Evolutionary conservation across 2,113 vertebrate genomes (phyloP).

Genomic region (Marmota flaviventris): DNA sequence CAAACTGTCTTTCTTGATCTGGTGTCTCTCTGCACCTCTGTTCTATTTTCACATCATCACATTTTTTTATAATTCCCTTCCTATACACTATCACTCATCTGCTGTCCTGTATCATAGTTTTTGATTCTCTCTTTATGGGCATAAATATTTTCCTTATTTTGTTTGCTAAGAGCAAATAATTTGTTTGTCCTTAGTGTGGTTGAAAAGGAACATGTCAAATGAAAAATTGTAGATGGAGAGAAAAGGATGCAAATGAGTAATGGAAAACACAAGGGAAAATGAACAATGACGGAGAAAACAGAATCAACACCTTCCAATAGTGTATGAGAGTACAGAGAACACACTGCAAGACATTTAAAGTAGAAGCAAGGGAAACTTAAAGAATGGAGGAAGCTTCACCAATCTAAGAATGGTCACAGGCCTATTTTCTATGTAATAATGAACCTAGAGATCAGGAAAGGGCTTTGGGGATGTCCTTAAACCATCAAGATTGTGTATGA

Average conservation of each 20-base stretch:
- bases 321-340: neutral
- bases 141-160: neutral
- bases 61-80: neutral
- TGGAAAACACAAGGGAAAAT: neutral
- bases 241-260: neutral
- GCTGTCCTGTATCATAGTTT: neutral
- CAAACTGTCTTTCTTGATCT: neutral
- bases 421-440: neutral
- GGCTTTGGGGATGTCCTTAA: neutral
- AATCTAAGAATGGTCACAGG: neutral
- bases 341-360: neutral
- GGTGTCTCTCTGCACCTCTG: neutral
- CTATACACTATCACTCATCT: neutral
- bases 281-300: neutral
- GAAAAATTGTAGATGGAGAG: neutral
- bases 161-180: neutral
- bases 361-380: neutral
- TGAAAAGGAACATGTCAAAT: neutral
- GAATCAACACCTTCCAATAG: neutral
- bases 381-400: neutral
- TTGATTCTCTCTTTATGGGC: neutral
- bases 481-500: neutral
- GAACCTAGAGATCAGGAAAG: neutral
- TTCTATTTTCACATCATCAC: neutral
- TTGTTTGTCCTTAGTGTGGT: neutral